phyloP scores from a whole-genome alignment of 2,888 invertebrate species.

The Pyrrhosoma nymphula region DNA sequence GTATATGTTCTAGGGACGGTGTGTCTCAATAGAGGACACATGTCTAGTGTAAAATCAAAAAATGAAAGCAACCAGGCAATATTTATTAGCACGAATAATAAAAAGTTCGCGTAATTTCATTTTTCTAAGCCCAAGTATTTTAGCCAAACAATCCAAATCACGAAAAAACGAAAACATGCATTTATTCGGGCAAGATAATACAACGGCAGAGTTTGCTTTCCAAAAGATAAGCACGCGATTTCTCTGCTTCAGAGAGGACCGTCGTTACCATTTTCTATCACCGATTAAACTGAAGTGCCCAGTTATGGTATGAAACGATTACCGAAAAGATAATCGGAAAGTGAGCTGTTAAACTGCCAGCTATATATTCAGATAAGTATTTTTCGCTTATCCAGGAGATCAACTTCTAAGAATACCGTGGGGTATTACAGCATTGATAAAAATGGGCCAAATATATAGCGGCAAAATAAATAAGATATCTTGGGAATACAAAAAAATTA shows the following conservation, averaged over 20 bases:
- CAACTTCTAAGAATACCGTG: background rate
- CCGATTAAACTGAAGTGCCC: background rate
- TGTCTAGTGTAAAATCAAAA: no score
- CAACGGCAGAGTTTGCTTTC: background rate
- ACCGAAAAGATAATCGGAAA: background rate
- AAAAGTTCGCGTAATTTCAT: no score
- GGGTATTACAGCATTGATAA: background rate
- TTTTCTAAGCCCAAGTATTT: background rate
- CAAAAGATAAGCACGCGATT: background rate
- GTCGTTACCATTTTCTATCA: background rate
- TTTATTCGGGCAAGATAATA: background rate
- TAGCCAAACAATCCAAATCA: background rate
- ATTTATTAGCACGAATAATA: no score
- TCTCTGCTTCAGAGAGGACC: background rate
- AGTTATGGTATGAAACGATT: background rate
- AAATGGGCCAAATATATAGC: background rate
- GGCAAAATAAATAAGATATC: background rate
- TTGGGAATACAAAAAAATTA: no score
- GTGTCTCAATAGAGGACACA: no score
- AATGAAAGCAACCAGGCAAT: no score
- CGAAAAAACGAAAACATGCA: background rate
- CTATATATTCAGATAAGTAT: background rate
- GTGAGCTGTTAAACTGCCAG: background rate
- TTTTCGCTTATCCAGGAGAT: background rate
- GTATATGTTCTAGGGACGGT: no score